Percentiles rank a stretch among this genome's conserved stretches.
Conservation (phyloP, 2,888 invertebrate genomes). For the Metopia argyrocephala region DNA sequence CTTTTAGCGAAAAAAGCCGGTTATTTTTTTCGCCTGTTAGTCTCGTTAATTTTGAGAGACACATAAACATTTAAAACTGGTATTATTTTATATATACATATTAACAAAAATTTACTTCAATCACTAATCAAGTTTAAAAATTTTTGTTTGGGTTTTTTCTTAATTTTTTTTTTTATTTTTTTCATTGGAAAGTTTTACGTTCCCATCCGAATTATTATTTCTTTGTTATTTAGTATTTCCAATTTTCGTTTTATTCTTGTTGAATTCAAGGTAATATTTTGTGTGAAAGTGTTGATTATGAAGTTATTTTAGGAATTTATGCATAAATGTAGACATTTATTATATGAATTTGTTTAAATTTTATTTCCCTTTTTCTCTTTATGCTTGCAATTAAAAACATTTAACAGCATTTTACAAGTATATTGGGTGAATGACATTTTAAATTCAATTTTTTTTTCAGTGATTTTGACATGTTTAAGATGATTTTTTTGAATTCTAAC, state of each 20-base stretch:
- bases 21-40: conserved; percentile 24
- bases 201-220: conserved; percentile 16
- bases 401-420: neutral
- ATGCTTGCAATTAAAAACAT: neutral
- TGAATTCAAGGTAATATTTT: conserved; percentile 3
- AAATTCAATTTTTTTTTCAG: neutral
- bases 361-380: conserved; percentile 12
- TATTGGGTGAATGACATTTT: conserved; percentile 37
- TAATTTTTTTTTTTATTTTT: neutral
- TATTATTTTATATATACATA: conserved; percentile 1
- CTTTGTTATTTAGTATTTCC: neutral
- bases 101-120: conserved; percentile 26
- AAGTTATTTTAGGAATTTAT: conserved; percentile 22
- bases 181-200: conserved; percentile 32
- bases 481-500: neutral
- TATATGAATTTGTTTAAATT: neutral
- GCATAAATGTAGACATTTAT: conserved; percentile 13
- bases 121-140: conserved; percentile 4
- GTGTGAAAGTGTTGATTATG: neutral
- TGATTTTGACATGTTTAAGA: neutral
- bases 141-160: conserved; percentile 23
- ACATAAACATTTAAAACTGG: conserved; percentile 55
- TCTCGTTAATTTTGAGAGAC: conserved; percentile 1
- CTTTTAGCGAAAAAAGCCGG: conserved; percentile 43
- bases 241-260: neutral